Conservation (phyloP, 2,797 vertebrate genomes). For the Tragelaphus eurycerus region DNA sequence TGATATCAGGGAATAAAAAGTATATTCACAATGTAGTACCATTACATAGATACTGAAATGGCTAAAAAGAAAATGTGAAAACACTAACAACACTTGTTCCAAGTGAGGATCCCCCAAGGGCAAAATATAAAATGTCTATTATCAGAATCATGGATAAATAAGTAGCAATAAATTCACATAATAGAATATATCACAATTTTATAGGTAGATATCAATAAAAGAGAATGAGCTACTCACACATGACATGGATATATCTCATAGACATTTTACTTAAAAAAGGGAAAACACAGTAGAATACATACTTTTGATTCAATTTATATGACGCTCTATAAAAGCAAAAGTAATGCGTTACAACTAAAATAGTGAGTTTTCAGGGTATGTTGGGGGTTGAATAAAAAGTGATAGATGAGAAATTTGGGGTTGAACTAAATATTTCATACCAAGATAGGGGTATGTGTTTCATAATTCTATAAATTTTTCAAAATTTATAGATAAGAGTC, state of each 20-base stretch:
- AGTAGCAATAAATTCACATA: background rate
- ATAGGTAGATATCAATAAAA: background rate
- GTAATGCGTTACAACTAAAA: background rate
- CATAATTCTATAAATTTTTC: background rate
- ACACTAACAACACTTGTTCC: background rate
- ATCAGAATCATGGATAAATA: background rate
- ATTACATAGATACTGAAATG: background rate
- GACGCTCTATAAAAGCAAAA: background rate
- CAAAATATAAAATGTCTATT: background rate
- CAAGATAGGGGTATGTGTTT: background rate
- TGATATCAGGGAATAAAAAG: background rate
- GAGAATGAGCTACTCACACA: background rate
- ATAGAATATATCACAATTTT: background rate
- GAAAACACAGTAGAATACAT: background rate
- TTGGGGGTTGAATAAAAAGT: background rate
- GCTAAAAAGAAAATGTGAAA: background rate
- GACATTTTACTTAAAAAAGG: background rate
- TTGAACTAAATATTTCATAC: background rate
- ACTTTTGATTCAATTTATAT: background rate
- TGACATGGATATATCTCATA: background rate
- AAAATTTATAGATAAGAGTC: background rate
- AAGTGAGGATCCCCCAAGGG: background rate
- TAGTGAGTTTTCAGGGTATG: background rate
- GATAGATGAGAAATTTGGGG: background rate
- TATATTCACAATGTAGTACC: background rate